Evolutionary conservation across 2,113 vertebrate species (phyloP), one percentile per base, ranked within the genome.

Genomic region (Podilymbus podiceps): DNA sequence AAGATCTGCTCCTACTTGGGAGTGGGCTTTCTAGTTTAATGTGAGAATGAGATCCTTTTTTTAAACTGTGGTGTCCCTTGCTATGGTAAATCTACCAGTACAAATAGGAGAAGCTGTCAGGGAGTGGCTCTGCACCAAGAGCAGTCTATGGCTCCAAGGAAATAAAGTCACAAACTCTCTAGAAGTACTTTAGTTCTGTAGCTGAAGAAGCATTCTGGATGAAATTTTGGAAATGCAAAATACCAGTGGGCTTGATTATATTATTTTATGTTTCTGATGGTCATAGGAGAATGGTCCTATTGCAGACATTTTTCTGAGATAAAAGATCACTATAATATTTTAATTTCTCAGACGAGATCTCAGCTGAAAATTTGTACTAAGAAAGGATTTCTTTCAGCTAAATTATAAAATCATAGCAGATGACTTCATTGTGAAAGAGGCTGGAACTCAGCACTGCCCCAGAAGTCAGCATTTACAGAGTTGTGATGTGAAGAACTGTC

Each of bases 291-390:
- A 78, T 53, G 46, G 44, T 82, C 59, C 55, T 89, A 82, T 46
- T 94, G 77, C 88, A 94, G 87, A 91, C 66, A 63, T 78, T 95
- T 89, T 89, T 95, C 85, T 59, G 82, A 96, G 92, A 97, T 55
- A 91, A 95, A 96, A 82, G 85, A 93, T 85, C 8, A 0, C 55
- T 85, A 19, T 71, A 87, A 67, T 94, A 62, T 87, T 93, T 97
- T 95, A 93, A 96, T 97, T 97, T 96, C 96, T 96, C 93, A 88
- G 72, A 96, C 44, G 46, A 93, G 68, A 62, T 68, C 58, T 91
- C 88, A 96, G 85, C 59, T 89, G 92, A 89, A 78, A 67, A 95
- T 83, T 10, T 49, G 9, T 82, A 31, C 90, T 93, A 88, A 56
- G 81, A 92, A 95, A 91, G 21, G 20, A 87, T 23, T 91, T 97